Evolutionary conservation across 2,888 invertebrate genomes (phyloP).

Genomic region (Graphium colonna): DNA sequence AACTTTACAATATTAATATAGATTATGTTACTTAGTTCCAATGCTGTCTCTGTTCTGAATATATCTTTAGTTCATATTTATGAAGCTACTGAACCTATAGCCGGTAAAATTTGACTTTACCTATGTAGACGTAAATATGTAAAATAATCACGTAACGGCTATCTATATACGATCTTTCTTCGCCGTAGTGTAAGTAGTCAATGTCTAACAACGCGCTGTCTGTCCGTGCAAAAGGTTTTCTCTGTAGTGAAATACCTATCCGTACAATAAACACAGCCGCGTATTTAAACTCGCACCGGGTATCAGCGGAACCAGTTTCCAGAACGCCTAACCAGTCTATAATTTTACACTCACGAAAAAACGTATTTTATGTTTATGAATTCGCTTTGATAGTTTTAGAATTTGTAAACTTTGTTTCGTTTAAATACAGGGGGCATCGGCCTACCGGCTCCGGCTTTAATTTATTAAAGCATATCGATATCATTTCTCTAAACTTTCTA

Average conservation of each 20-base stretch:
- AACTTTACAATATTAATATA: too few species aligned
- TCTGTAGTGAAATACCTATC: slow-evolving; percentile 43
- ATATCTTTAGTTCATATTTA: not conserved
- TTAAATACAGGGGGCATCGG: too few species aligned
- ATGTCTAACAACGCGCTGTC: slow-evolving; percentile 42
- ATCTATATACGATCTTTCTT: not conserved
- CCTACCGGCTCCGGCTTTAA: too few species aligned
- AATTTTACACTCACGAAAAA: slow-evolving; percentile 21
- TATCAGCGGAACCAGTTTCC: slow-evolving; percentile 39
- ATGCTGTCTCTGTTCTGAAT: too few species aligned
- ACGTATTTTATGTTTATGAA: slow-evolving; percentile 4
- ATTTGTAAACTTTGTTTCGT: too few species aligned
- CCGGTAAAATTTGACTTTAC: not conserved
- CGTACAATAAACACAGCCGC: slow-evolving; percentile 28
- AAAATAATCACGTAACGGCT: not conserved
- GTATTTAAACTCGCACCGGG: slow-evolving; percentile 32
- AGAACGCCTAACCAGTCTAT: slow-evolving; percentile 29
- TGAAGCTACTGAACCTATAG: not conserved
- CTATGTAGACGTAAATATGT: not conserved
- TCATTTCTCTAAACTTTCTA: not conserved
- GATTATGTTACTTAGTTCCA: too few species aligned
- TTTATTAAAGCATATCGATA: too few species aligned
- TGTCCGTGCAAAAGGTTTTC: slow-evolving; percentile 48
- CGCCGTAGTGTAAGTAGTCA: slow-evolving; percentile 15
- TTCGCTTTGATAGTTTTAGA: not conserved